A percentile compares a stretch with the other conserved stretches of the same genome.
These are phyloP conservation scores for Phrynocephalus versicolor DNA, from an alignment of 2,113 vertebrate species.

Conservation along the genomic window DNA sequence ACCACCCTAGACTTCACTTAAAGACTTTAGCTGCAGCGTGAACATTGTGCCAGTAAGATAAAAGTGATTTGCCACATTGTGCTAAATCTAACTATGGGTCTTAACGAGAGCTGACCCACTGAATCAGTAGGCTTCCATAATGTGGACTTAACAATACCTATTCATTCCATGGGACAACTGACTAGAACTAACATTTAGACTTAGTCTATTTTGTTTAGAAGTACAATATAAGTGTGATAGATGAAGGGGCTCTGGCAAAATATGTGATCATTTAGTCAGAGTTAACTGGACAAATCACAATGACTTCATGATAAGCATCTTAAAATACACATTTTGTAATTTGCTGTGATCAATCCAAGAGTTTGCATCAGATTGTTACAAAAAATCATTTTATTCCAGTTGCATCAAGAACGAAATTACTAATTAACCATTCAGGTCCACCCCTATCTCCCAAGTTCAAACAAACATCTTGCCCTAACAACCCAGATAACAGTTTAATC, in stretches of 20 bases:
- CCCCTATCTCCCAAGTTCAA: conserved; percentile 40
- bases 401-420: conserved; percentile 34
- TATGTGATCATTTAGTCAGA: background rate
- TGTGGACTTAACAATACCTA: background rate
- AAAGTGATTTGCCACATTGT: too few species aligned
- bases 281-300: background rate
- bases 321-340: background rate
- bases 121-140: too few species aligned
- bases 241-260: background rate
- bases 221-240: background rate
- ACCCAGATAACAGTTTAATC: conserved; percentile 48
- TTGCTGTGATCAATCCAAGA: background rate
- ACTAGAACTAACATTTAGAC: background rate
- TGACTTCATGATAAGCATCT: background rate
- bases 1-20: too few species aligned
- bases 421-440: conserved; percentile 11
- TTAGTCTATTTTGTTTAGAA: background rate
- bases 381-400: background rate
- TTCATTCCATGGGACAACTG: too few species aligned
- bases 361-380: conserved; percentile 9
- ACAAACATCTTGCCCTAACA: conserved; percentile 31
- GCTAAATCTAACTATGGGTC: too few species aligned
- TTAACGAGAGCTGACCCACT: too few species aligned
- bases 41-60: too few species aligned
- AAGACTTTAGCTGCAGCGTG: too few species aligned